phyloP scores from a whole-genome alignment of 2,113 vertebrate genomes.

The Microcebus murinus region DNA sequence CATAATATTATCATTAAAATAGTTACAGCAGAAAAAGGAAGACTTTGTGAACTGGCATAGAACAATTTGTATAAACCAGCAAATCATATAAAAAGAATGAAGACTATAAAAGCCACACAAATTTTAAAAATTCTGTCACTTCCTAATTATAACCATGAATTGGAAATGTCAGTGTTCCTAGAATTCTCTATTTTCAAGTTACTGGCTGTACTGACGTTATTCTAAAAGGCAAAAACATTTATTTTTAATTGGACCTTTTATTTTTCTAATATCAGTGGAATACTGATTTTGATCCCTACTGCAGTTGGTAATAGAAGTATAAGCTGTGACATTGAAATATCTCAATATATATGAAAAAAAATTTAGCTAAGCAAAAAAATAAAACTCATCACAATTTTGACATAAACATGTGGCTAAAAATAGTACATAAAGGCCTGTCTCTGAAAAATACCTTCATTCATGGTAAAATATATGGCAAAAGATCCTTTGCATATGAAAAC shows the following conservation, averaged over 20 bases:
- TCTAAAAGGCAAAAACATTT: conserved; percentile 39
- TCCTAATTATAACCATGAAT: conserved; percentile 65
- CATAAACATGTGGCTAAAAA: not conserved
- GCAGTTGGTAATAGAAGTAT: not conserved
- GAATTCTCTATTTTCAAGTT: conserved; percentile 48
- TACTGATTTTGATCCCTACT: not conserved
- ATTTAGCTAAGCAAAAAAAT: not conserved
- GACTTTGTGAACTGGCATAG: not conserved
- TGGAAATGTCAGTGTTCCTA: conserved; percentile 53
- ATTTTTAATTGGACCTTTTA: conserved; percentile 12
- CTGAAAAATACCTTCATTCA: not conserved
- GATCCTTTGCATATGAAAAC: not conserved
- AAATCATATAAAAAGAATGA: conserved; percentile 56
- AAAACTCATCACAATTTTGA: conserved; percentile 26
- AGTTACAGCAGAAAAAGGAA: conserved; percentile 23
- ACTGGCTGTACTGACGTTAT: conserved; percentile 50
- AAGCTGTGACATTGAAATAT: not conserved
- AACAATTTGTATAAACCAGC: conserved; percentile 13
- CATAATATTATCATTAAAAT: not conserved
- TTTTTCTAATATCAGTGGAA: conserved; percentile 30
- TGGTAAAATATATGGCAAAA: not conserved
- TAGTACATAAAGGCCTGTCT: not conserved
- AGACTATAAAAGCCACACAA: conserved; percentile 46
- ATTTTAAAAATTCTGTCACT: conserved; percentile 44
- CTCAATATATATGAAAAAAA: not conserved